These are phyloP conservation scores for Brevipalpus yothersi DNA, from an alignment of 1,140 invertebrate genomes.

Conservation along the genomic window DNA sequence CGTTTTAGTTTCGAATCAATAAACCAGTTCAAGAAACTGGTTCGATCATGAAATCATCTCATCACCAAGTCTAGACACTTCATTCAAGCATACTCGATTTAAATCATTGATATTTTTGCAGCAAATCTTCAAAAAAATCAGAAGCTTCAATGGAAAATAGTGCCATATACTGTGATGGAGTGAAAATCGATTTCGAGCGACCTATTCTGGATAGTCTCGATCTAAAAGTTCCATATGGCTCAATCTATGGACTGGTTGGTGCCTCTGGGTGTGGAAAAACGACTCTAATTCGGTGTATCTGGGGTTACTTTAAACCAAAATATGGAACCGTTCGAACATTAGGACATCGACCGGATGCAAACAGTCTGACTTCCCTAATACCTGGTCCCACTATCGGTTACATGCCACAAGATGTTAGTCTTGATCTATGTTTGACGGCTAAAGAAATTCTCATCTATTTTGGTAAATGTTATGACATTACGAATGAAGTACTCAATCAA, in stretches of 20 bases:
- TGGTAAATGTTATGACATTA: constrained; percentile 78
- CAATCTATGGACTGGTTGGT: constrained; percentile 7
- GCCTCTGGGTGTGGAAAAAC: constrained; percentile 11
- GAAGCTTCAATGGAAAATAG: too few species aligned
- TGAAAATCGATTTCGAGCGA: neutral
- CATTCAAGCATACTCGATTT: too few species aligned
- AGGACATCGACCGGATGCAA: neutral
- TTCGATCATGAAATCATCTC: too few species aligned
- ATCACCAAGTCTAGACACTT: too few species aligned
- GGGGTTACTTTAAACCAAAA: constrained; percentile 3
- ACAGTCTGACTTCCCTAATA: constrained; percentile 21
- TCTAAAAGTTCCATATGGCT: neutral
- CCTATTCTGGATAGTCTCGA: neutral
- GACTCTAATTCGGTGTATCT: constrained; percentile 7
- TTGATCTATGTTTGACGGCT: constrained; percentile 80
- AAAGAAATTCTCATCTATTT: constrained; percentile 82
- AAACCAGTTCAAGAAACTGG: too few species aligned
- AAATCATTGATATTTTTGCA: too few species aligned
- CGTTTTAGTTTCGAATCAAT: too few species aligned
- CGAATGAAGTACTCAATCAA: constrained; percentile 39
- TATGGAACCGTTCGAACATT: neutral
- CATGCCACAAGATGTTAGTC: constrained; percentile 65
- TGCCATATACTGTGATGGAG: too few species aligned
- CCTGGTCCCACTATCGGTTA: constrained; percentile 55
- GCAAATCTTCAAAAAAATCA: too few species aligned